Percentiles rank a stretch among this genome's conserved stretches.
These are phyloP conservation scores for Melipona quadrifasciata DNA, from an alignment of 1,140 invertebrate species.

Conservation along the genomic window DNA sequence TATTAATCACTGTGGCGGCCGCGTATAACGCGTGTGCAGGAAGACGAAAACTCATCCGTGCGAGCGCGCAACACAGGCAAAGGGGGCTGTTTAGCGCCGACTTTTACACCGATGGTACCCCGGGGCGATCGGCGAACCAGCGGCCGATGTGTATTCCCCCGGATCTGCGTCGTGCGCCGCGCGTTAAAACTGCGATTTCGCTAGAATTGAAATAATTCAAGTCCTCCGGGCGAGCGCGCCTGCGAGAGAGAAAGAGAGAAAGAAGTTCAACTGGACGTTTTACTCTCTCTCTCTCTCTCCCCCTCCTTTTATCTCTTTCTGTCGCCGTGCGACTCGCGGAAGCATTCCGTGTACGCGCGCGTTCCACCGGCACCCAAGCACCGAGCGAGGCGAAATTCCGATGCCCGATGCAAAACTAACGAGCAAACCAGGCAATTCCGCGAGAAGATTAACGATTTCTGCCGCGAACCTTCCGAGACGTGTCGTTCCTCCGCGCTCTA, in stretches of 20 bases:
- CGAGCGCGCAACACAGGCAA: conserved; percentile 14
- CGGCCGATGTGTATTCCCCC: conserved; percentile 4
- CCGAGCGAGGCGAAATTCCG: conserved; percentile 20
- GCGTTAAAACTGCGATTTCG: conserved; percentile 42
- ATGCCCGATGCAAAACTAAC: conserved; percentile 43
- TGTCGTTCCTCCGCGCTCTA: background rate
- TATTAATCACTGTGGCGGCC: conserved; percentile 63
- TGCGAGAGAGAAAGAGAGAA: too few relatives aligned
- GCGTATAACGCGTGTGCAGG: conserved; percentile 26
- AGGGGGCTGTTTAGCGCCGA: conserved; percentile 60
- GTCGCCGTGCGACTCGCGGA: background rate
- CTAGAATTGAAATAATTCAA: conserved; percentile 54
- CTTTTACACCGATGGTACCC: conserved; percentile 58
- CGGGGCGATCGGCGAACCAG: conserved; percentile 45
- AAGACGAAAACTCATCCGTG: conserved; percentile 22
- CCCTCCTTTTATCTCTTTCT: background rate
- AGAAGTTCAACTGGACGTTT: background rate
- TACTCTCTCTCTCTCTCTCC: background rate
- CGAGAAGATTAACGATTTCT: conserved; percentile 47
- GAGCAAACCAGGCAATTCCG: conserved; percentile 21
- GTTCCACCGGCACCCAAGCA: conserved; percentile 16
- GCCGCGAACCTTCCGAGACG: conserved; percentile 14
- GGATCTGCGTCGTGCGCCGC: background rate
- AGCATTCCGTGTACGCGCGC: conserved; percentile 14
- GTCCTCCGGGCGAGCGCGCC: background rate